These are phyloP conservation scores for Streblospio benedicti DNA, from an alignment of 1,140 invertebrate genomes.

Conservation along the genomic window DNA sequence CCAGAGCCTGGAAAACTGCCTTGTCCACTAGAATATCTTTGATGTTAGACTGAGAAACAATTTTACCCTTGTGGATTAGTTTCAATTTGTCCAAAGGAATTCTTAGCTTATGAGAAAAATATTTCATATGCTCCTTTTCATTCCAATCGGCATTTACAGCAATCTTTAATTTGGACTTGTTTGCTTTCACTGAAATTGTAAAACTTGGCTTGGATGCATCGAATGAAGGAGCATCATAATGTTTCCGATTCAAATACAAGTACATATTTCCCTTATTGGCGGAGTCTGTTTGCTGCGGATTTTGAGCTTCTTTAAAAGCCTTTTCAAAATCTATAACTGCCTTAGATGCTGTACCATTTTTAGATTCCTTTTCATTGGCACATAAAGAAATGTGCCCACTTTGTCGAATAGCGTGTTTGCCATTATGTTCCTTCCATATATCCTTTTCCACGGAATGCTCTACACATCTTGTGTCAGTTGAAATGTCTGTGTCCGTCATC, in stretches of 20 bases:
- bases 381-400: neutral
- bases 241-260: constrained; percentile 18
- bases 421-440: neutral
- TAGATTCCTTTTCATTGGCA: neutral
- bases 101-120: constrained; percentile 18
- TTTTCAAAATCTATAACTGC: neutral
- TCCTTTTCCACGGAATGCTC: neutral
- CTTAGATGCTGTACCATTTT: neutral
- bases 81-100: constrained; percentile 30
- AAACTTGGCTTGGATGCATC: constrained; percentile 16
- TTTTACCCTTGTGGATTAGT: constrained; percentile 34
- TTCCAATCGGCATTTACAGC: constrained; percentile 26
- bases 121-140: constrained; percentile 24
- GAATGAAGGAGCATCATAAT: constrained; percentile 22
- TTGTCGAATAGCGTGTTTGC: neutral
- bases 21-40: constrained; percentile 21
- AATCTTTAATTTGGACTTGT: constrained; percentile 29
- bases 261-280: constrained; percentile 11
- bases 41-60: constrained; percentile 22
- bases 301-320: neutral
- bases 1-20: constrained; percentile 32
- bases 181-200: constrained; percentile 27
- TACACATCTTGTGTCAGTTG: neutral
- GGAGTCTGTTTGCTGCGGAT: neutral
- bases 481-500: no score